Base-by-base conservation (phyloP, 2,113 vertebrate genomes). In the Glaucomys volans region DNA sequence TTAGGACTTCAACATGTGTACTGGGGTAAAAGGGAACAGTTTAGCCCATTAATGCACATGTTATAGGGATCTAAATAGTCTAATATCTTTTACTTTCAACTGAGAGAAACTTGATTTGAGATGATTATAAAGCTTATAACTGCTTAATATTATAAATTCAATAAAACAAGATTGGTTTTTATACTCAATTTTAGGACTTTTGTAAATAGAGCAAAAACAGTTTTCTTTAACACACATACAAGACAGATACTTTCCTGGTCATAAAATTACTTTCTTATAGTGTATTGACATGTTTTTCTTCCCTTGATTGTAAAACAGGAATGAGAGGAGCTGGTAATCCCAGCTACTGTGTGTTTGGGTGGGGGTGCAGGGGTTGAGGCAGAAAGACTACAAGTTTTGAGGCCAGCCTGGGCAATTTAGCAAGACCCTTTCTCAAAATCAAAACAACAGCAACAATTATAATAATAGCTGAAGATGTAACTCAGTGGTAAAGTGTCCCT, bases 181-280 rank as follows among this genome's bases (percentile, higher is more conserved):
- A 22, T 75, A 67, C 18, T 90, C 84, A 30, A 64, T 93, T 91
- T 94, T 88, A 92, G 50, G 69, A 72, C 17, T 79, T 95, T 80
- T 84, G 24, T 87, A 91, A 97, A 84, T 67, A 91, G 42, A 90
- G 32, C 82, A 92, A 93, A 93, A 90, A 22, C 42, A n/a, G 0
- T 28, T 52, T 57, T 92, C 42, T 90, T 47, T 91, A 77, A 71
- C 62, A 95, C 77, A 72, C 35, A 30, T 54, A 71, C 30, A 47
- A 11, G 85, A 94, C 44, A 72, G 69, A 8, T 79, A 82, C 75
- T 94, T 94, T 91, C 40, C 62, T 93, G 26, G 42, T 91, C 42
- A 83, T 85, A 83, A 96, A 96, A 64, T 91, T 67, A 57, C 80
- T 94, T 94, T 95, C 50, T 81, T 42, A 59, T 37, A 95, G n/a